Conservation (phyloP, 2,113 vertebrate species). For the Pampusana beccarii region DNA sequence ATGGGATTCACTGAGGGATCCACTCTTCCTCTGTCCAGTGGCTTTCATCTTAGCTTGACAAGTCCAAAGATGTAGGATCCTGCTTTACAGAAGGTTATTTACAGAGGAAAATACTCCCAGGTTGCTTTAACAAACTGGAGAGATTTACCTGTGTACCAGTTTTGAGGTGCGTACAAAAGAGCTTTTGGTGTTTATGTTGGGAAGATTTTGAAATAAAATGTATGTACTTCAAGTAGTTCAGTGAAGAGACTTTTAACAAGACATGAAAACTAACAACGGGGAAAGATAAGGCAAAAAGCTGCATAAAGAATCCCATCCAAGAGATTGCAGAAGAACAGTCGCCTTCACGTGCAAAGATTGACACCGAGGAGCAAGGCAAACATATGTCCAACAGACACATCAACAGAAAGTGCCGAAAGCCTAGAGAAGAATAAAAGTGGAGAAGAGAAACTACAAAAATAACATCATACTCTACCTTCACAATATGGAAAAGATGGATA, state of each 20-base stretch:
- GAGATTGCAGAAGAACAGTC: conserved; percentile 51
- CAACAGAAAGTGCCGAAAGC: conserved; percentile 46
- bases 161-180: neutral
- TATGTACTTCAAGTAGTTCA: neutral
- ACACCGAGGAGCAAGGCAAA: conserved; percentile 50
- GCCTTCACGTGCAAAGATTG: conserved; percentile 52
- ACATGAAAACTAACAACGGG: neutral
- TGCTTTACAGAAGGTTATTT: neutral
- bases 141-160: neutral
- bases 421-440: conserved; percentile 47
- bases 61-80: neutral
- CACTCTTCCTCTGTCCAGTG: neutral
- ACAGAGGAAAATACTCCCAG: neutral
- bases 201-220: neutral
- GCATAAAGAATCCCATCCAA: conserved; percentile 20
- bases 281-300: conserved; percentile 24
- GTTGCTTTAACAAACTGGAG: neutral
- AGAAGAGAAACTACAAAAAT: conserved; percentile 61
- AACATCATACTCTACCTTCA: conserved; percentile 59
- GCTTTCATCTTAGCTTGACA: neutral
- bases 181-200: neutral
- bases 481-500: conserved; percentile 65
- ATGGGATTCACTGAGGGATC: neutral
- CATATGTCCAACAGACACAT: conserved; percentile 63
- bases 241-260: neutral